phyloP scores from a whole-genome alignment of 2,113 vertebrate genomes.

The Semnornis frantzii region DNA sequence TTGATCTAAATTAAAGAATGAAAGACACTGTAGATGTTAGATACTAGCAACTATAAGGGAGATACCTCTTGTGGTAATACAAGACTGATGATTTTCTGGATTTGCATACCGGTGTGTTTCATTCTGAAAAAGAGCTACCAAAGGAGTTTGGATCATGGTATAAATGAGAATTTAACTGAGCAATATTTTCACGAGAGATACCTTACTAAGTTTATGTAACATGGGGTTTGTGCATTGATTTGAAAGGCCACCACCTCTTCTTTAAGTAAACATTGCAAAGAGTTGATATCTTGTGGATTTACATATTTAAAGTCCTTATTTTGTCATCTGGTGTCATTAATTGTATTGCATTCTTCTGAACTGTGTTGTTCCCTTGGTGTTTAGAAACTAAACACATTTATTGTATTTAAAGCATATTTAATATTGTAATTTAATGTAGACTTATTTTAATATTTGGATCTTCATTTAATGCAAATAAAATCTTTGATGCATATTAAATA shows the following conservation, averaged over 20 bases:
- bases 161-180: constrained; percentile 59
- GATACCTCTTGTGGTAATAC: constrained; percentile 45
- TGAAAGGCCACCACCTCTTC: constrained; percentile 39
- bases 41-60: constrained; percentile 27
- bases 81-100: constrained; percentile 67
- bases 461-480: constrained; percentile 65
- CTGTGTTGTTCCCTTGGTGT: constrained; percentile 64
- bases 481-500: constrained; percentile 43
- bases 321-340: constrained; percentile 54
- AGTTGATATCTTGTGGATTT: constrained; percentile 49
- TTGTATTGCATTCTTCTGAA: constrained; percentile 44
- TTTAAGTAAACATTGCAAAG: constrained; percentile 60
- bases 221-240: constrained; percentile 66
- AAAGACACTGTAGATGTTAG: constrained; percentile 36
- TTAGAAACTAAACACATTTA: constrained; percentile 39
- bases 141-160: constrained; percentile 71
- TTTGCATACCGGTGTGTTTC: constrained; percentile 63
- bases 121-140: constrained; percentile 74
- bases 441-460: constrained; percentile 68
- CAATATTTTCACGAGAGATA: constrained; percentile 71
- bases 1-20: constrained; percentile 11
- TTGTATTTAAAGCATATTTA: constrained; percentile 74
- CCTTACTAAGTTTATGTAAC: constrained; percentile 59
- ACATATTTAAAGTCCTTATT: constrained; percentile 45
- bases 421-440: constrained; percentile 80